Evolutionary conservation across 2,888 invertebrate genomes (phyloP), one percentile per base, ranked within the genome.

Genomic region (Trichopria drosophilae): DNA sequence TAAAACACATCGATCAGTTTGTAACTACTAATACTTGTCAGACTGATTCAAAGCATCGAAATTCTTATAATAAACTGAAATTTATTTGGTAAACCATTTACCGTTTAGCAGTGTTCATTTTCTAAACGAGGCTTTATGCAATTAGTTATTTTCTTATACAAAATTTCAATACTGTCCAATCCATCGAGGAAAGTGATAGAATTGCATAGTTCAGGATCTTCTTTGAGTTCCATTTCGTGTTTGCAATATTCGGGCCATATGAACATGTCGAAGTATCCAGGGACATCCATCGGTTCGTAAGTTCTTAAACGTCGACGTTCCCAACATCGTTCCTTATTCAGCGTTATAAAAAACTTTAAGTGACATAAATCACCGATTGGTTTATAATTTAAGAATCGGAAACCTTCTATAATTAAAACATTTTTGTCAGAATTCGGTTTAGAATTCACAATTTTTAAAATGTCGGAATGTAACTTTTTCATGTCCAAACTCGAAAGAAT

Each of bases 231-330:
- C 16, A 72, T 61, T 28, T 80, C 73, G 63, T 86, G 81, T 62
- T 76, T 77, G 49, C 83, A 65, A 70, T 93, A 90, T 67, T 86
- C 84, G n/a, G 94, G 94, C 94, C 95, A 96, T n/a, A 89, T 92
- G 68, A 88, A 84, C 59, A 77, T 76, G 34, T 94, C 91, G 77
- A 94, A 94, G 78, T 95, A 96, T 0, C 92, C 91, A 1, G 84
- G 84, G 2, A 87, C 79, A 77, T 96, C 94, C 1, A 94, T 88
- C 15, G 95, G 95, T 43, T 87, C 84, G 72, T 95, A 96, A n/a
- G 78, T 73, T 24, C 90, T 77, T 16, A 64, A 63, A 23, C 71
- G 68, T 53, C 92, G 81, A 16, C 93, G 79, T 22, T 78, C 62
- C 60, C 76, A 76, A 65, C 91, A 90, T 68, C 84, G 83, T 22